Percentiles rank a stretch among this genome's conserved stretches.
phyloP scores from a whole-genome alignment of 2,797 vertebrate genomes.

The Gadopsis bispinosus region DNA sequence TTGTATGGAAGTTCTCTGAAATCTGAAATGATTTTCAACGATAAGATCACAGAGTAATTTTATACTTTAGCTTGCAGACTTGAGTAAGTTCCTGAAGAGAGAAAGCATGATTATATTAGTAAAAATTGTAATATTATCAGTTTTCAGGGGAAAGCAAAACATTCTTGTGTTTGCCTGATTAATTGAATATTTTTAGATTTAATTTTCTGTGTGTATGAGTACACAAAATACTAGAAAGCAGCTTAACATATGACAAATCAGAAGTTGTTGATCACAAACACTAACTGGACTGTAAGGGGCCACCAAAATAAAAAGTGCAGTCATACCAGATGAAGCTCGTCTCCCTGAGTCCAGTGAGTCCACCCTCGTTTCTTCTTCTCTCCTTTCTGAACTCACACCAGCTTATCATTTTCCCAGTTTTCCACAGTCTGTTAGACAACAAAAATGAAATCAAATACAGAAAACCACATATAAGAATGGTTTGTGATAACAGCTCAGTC shows the following conservation, averaged over 20 bases:
- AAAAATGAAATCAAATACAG: neutral
- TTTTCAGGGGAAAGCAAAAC: neutral
- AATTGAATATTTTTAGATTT: neutral
- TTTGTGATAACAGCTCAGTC: neutral
- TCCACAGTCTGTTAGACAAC: constrained; percentile 84
- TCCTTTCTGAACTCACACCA: constrained; percentile 90
- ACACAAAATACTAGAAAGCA: neutral
- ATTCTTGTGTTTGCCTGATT: neutral
- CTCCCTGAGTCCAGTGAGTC: constrained; percentile 91
- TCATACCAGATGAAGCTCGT: constrained; percentile 89
- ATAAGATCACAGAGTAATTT: constrained; percentile 65
- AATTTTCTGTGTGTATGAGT: neutral
- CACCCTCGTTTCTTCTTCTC: constrained; percentile 91
- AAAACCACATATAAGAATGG: neutral
- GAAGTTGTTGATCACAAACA: neutral
- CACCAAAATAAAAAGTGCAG: constrained; percentile 3
- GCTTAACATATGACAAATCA: neutral
- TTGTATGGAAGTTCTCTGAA: neutral
- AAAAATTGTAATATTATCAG: neutral
- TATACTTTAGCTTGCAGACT: constrained; percentile 84
- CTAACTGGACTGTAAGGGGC: neutral
- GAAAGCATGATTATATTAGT: neutral
- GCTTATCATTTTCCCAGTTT: constrained; percentile 87
- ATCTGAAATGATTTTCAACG: neutral
- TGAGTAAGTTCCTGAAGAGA: constrained; percentile 77